Percentiles rank a stretch among this genome's conserved stretches.
Evolutionary conservation across 2,797 vertebrate genomes (phyloP).

Genomic region (Alcedo quadribrachys): DNA sequence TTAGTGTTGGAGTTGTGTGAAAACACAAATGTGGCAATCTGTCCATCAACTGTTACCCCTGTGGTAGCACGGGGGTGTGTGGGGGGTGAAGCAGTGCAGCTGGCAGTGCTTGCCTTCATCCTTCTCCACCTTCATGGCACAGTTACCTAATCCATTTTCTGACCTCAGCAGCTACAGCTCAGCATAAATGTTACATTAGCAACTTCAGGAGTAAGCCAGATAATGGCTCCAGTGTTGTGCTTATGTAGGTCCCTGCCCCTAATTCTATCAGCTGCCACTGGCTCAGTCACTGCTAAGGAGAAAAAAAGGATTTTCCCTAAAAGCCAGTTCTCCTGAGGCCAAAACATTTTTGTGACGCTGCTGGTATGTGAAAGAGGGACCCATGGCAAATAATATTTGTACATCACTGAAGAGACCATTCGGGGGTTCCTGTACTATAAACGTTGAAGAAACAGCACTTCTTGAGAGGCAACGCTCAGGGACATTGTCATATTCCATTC

Average conservation of each 20-base stretch:
- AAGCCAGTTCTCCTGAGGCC: background rate
- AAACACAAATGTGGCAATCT: background rate
- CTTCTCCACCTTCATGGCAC: background rate
- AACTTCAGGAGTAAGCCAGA: background rate
- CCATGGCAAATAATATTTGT: background rate
- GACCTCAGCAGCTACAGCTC: background rate
- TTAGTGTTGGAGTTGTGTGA: background rate
- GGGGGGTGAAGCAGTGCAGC: background rate
- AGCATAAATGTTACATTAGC: background rate
- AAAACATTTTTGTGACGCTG: background rate
- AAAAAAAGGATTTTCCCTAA: background rate
- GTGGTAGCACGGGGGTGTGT: background rate
- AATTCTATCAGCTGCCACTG: background rate
- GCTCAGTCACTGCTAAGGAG: background rate
- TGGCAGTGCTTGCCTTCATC: background rate
- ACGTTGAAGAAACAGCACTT: background rate
- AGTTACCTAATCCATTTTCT: background rate
- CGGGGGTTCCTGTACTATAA: background rate
- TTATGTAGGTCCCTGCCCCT: background rate
- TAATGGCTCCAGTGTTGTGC: background rate
- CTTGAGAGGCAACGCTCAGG: background rate
- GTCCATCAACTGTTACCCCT: background rate
- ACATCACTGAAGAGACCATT: background rate
- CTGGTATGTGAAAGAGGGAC: background rate
- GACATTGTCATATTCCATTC: conserved; percentile 62